A percentile compares a stretch with the other conserved stretches of the same genome.
These are phyloP conservation scores for Ciconia stormi DNA, from an alignment of 2,113 vertebrate genomes.

Conservation along the genomic window DNA sequence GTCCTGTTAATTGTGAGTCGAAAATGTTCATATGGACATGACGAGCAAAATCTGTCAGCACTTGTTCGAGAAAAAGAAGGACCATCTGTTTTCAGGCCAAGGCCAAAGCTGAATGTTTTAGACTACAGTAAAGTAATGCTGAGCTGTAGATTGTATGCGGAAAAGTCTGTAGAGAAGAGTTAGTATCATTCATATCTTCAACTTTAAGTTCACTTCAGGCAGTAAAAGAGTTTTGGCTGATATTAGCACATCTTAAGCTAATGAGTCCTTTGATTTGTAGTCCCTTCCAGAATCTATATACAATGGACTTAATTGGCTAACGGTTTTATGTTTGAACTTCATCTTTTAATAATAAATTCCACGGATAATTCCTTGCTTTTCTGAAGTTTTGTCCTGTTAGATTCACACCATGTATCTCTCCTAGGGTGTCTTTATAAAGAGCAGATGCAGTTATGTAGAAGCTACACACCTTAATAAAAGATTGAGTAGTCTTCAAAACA, in stretches of 20 bases:
- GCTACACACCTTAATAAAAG: neutral
- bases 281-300: conserved; percentile 16
- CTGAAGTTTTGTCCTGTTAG: neutral
- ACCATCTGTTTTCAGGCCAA: neutral
- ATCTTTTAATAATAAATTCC: neutral
- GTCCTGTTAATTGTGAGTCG: neutral
- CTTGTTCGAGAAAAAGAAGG: neutral
- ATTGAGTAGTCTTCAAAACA: neutral
- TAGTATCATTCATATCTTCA: neutral
- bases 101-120: neutral
- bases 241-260: conserved; percentile 2
- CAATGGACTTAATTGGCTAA: neutral
- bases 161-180: neutral
- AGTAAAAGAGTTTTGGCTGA: neutral
- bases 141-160: neutral
- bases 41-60: neutral
- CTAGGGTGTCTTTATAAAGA: neutral
- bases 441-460: neutral
- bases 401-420: neutral
- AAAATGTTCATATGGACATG: neutral
- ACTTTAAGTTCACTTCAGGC: neutral
- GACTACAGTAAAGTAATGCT: neutral
- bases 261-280: neutral
- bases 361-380: neutral
- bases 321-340: neutral